Conservation (phyloP, 2,797 vertebrate genomes). For the Brachyrhaphis roseni region DNA sequence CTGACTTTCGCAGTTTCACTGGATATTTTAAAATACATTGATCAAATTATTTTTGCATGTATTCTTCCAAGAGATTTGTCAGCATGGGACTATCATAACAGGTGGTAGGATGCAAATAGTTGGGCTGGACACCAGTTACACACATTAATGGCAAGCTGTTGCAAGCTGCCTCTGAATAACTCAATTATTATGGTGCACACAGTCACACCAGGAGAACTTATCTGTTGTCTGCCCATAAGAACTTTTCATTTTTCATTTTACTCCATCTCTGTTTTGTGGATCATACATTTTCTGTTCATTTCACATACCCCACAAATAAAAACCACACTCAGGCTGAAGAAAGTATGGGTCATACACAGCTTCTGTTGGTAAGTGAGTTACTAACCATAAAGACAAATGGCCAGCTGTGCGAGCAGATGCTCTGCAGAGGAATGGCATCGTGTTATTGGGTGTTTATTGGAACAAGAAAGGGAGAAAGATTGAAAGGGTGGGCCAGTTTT, state of each 20-base stretch:
- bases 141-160: conserved; percentile 65
- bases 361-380: conserved; percentile 61
- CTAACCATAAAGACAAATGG: conserved; percentile 69
- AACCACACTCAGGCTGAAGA: conserved; percentile 52
- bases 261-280: conserved; percentile 23
- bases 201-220: conserved; percentile 24
- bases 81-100: conserved; percentile 8
- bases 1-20: conserved; percentile 48
- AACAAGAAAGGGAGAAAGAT: conserved; percentile 37
- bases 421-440: conserved; percentile 52
- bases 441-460: conserved; percentile 65
- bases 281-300: conserved; percentile 52
- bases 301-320: conserved; percentile 58
- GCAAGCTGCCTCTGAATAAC: conserved; percentile 53
- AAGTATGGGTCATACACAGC: conserved; percentile 44
- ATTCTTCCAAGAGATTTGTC: conserved; percentile 63
- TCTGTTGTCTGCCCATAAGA: conserved; percentile 11
- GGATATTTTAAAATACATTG: conserved; percentile 42
- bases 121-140: conserved; percentile 24
- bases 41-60: conserved; percentile 48
- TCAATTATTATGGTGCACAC: conserved; percentile 30
- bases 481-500: conserved; percentile 43
- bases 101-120: not conserved
- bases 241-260: conserved; percentile 39
- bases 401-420: conserved; percentile 62